Evolutionary conservation across 2,797 vertebrate species (phyloP), one percentile per base, ranked within the genome.

Genomic region (Periophthalmus magnuspinnatus): DNA sequence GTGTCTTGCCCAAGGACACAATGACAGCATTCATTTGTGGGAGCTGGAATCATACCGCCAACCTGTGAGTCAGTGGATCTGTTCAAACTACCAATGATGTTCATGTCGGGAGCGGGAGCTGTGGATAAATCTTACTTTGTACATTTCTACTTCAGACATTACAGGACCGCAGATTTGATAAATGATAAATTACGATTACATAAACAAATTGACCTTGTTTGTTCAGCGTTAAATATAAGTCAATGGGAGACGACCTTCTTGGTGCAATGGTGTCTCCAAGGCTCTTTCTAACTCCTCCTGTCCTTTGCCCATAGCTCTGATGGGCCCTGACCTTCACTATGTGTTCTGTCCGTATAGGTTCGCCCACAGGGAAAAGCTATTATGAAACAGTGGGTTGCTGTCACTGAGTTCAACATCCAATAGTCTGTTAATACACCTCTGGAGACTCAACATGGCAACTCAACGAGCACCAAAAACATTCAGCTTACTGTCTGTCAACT

Each of bases 391-490:
- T n/a, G 65, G 38, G 80, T 50, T 78, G 79, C 83, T 80, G 82
- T 89, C 79, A 80, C 68, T 73, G 32, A 56, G 38, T 71, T 76
- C 69, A 84, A 76, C 71, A 79, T 75, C 69, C 73, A 71, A 66
- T 45, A 2, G 71, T 65, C 55, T 17, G 32, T 67, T 72, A 78
- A 77, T 72, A 73, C 56, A 81, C 71, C 80, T 68, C 71, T 71
- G 60, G 69, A 65, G 70, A 68, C 72, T 52, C 52, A 88, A 86
- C 90, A 87, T 84, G 84, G 87, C 87, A 89, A 91, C 88, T 84
- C 58, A 14, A 80, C 32, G 66, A 17, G 21, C 21, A 82, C 68
- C 74, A 83, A 81, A 63, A 90, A 81, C 81, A 91, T 88, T 81
- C 55, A 17, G 56, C 5, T 21, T 17, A 24, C 73, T 64, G 62